Conservation (phyloP, 2,797 vertebrate species). For the Typhlichthys subterraneus region DNA sequence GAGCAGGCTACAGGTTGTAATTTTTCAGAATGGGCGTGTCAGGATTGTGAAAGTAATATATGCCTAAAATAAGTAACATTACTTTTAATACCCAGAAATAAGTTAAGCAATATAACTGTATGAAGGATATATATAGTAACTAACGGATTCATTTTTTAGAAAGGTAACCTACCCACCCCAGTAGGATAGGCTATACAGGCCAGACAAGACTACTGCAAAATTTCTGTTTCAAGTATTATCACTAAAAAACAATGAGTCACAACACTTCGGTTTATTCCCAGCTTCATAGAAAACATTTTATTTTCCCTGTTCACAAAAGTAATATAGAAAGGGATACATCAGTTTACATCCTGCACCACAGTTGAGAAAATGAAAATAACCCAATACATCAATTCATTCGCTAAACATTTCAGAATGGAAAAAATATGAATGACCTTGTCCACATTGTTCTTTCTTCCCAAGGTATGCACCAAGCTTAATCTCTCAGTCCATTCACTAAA, state of each 20-base stretch:
- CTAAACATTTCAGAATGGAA: slow-evolving; percentile 64
- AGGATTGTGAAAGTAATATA: too few relatives aligned
- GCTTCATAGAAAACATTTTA: slow-evolving; percentile 78
- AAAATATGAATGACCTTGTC: slow-evolving; percentile 61
- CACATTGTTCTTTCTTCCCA: slow-evolving; percentile 52
- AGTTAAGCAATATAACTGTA: too few relatives aligned
- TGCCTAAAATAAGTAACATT: too few relatives aligned
- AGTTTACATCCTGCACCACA: slow-evolving; percentile 77
- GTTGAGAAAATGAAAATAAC: slow-evolving; percentile 59
- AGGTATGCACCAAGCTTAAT: slow-evolving; percentile 56
- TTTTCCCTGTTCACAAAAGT: slow-evolving; percentile 78
- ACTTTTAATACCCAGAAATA: too few relatives aligned
- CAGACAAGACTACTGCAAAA: too few relatives aligned
- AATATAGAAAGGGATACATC: slow-evolving; percentile 77
- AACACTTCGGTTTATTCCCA: slow-evolving; percentile 32
- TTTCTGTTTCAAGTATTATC: background rate
- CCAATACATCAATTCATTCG: slow-evolving; percentile 55
- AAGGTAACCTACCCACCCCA: too few relatives aligned
- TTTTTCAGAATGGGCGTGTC: too few relatives aligned
- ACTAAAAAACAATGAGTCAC: slow-evolving; percentile 5
- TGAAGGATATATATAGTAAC: too few relatives aligned
- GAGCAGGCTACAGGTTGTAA: too few relatives aligned
- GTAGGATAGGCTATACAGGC: too few relatives aligned
- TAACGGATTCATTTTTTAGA: too few relatives aligned
- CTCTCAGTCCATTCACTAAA: slow-evolving; percentile 57